Base-by-base conservation (phyloP, 2,113 vertebrate species). In the Fregetta grallaria region DNA sequence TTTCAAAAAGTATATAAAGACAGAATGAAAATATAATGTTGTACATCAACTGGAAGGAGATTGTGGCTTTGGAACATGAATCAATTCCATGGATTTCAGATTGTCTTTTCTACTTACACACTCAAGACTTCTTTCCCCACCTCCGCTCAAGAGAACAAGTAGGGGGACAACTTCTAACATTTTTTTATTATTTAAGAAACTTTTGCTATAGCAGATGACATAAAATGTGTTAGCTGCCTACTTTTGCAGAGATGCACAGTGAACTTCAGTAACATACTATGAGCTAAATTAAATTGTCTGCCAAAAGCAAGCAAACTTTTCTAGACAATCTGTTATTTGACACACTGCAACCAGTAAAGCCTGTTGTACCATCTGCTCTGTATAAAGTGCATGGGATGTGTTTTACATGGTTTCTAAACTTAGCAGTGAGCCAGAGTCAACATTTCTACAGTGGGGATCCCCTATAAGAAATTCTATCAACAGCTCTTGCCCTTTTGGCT, bases 281-380 rank as follows among this genome's bases (percentile, higher is more conserved):
- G 45, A 83, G 93, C 79, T 17, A 36, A 88, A 73, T 95, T 79
- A 94, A 94, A 89, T 84, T 63, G 14, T 50, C 67, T 90, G 94
- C 95, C 96, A 95, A 86, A 90, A 83, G 72, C 68, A 94, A 76
- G 85, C 58, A 96, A 95, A 76, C 83, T 96, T 97, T 94, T 95
- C 90, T 42, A 97, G 96, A 61, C 97, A 97, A 97, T 98, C 98
- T 98, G 97, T 97, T 97, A 67, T 91, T 96, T 94, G 77, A 95
- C 95, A 96, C 97, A 96, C 89, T 95, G 90, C 92, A 96, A 96
- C 84, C 53, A 94, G 95, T 86, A 83, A 85, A 96, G 85, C 88
- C 96, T 97, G 94, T 83, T 96, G 83, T 45, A 87, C 96, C 96
- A 96, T 97, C 96, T 97, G 97, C 79, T 97, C 96, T 67, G 63